Percentiles rank a stretch among this genome's conserved stretches.
Conservation (phyloP, 2,888 invertebrate species). For the Diarsia dahlii region DNA sequence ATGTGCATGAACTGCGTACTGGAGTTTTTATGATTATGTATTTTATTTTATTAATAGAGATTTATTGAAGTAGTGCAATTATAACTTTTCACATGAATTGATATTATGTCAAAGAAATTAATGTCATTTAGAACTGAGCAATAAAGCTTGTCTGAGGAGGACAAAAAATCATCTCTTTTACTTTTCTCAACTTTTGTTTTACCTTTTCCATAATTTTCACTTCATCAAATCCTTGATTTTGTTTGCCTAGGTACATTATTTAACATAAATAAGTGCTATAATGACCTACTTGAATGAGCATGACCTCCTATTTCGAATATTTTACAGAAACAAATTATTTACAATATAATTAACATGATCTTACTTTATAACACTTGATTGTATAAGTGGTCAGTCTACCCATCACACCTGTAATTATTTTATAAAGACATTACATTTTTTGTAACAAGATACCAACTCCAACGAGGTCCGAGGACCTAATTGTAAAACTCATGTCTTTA, state of each 20-base stretch:
- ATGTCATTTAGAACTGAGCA: neutral
- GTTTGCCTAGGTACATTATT: neutral
- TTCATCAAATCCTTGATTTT: neutral
- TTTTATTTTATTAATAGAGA: constrained; percentile 6
- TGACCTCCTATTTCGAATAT: neutral
- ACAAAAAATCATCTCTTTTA: too few relatives aligned
- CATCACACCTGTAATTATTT: constrained; percentile 35
- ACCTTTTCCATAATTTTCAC: neutral
- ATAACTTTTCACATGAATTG: neutral
- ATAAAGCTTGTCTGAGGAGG: neutral
- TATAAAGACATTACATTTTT: constrained; percentile 42
- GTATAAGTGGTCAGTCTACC: constrained; percentile 15
- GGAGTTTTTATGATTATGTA: constrained; percentile 13
- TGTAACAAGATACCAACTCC: constrained; percentile 22
- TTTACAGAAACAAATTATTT: neutral
- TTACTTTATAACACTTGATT: neutral
- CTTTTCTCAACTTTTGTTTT: too few relatives aligned
- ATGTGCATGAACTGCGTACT: constrained; percentile 65
- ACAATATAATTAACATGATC: neutral
- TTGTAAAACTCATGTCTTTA: constrained; percentile 59
- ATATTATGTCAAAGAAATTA: neutral
- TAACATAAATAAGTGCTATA: neutral
- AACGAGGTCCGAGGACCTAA: constrained; percentile 48
- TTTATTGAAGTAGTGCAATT: neutral
- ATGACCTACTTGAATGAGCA: neutral